phyloP scores from a whole-genome alignment of 2,888 invertebrate species.

The Alloscopus bannaensis region DNA sequence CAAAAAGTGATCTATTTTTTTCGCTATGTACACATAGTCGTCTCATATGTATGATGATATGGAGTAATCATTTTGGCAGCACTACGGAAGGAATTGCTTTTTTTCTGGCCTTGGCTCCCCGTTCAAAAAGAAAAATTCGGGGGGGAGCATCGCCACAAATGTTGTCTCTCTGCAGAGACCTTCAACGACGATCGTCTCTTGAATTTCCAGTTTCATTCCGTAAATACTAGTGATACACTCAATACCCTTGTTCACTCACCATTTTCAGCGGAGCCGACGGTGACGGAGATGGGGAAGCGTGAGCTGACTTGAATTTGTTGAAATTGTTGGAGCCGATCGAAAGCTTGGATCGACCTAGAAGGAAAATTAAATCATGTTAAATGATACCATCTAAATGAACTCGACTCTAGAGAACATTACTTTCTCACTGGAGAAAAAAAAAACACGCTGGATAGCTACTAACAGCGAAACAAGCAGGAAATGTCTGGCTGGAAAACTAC shows the following conservation, averaged over 20 bases:
- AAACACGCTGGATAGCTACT: neutral
- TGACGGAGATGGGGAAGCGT: constrained; percentile 73
- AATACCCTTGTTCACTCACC: constrained; percentile 65
- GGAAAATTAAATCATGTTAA: constrained; percentile 49
- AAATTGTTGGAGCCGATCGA: constrained; percentile 73
- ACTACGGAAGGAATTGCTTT: constrained; percentile 41
- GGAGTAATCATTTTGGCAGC: constrained; percentile 48
- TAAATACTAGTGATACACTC: too few species aligned
- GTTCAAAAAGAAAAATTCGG: neutral
- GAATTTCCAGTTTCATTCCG: neutral
- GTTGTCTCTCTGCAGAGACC: neutral
- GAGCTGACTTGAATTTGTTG: constrained; percentile 73
- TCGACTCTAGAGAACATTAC: too few species aligned
- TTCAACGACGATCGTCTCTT: too few species aligned
- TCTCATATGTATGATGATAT: constrained; percentile 11
- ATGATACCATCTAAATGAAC: constrained; percentile 52
- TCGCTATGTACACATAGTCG: constrained; percentile 48
- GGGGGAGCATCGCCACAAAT: neutral
- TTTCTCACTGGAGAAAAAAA: neutral
- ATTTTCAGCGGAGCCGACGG: constrained; percentile 73
- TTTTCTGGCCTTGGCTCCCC: neutral
- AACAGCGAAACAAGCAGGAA: neutral
- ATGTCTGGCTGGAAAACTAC: neutral
- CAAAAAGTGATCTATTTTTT: constrained; percentile 50
- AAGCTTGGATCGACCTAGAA: constrained; percentile 72